These are phyloP conservation scores for Lepisosteus osseus DNA, from an alignment of 2,113 vertebrate species.

Conservation along the genomic window DNA sequence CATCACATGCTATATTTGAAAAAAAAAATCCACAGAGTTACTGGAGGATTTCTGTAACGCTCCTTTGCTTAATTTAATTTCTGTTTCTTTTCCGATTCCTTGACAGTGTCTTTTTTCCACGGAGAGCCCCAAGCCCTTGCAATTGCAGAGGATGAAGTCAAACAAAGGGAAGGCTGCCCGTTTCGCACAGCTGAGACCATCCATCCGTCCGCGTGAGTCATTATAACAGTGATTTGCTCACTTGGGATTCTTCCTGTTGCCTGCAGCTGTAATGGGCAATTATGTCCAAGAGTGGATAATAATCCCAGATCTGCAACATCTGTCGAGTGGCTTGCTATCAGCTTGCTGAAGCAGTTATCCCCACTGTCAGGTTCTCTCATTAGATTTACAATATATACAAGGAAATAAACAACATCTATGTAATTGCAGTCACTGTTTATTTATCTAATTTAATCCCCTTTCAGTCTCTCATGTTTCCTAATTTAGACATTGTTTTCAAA, in stretches of 20 bases:
- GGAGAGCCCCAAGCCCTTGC: slow-evolving; percentile 5
- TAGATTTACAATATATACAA: too few relatives aligned
- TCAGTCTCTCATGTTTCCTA: too few relatives aligned
- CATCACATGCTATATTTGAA: too few relatives aligned
- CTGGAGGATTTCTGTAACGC: too few relatives aligned
- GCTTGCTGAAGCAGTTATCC: neutral
- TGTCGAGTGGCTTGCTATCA: neutral
- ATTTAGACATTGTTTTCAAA: too few relatives aligned
- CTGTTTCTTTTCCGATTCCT: neutral
- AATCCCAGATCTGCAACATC: neutral
- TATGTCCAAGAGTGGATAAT: neutral
- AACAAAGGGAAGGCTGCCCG: neutral
- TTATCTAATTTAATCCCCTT: too few relatives aligned
- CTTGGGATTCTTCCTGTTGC: neutral
- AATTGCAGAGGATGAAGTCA: neutral
- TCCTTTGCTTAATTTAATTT: too few relatives aligned
- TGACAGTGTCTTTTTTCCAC: neutral
- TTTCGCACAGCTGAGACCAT: neutral
- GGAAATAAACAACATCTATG: too few relatives aligned
- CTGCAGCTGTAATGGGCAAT: neutral
- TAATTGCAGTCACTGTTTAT: too few relatives aligned
- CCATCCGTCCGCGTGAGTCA: neutral
- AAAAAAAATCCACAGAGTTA: too few relatives aligned
- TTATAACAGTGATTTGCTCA: neutral
- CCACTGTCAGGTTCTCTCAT: neutral